Evolutionary conservation across 2,113 vertebrate genomes (phyloP).

Genomic region (Cynopterus brachyotis): DNA sequence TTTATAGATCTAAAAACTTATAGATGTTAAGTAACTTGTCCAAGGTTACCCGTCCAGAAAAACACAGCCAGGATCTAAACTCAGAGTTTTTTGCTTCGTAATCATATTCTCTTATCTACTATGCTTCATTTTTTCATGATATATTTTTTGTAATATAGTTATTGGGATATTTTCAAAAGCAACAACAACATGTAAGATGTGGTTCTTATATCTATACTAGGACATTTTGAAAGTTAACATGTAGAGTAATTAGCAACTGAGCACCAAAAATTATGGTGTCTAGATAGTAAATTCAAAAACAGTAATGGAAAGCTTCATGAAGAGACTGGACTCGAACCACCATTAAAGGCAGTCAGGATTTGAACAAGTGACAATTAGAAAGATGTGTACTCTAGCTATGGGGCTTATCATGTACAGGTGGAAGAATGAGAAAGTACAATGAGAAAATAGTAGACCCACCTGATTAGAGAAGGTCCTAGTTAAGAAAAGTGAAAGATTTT

Average conservation of each 20-base stretch:
- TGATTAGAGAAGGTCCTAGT: neutral
- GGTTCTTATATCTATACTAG: neutral
- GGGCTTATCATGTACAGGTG: neutral
- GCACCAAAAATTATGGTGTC: neutral
- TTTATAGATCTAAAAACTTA: neutral
- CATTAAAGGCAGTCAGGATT: neutral
- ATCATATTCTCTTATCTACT: neutral
- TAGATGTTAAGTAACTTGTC: neutral
- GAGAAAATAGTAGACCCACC: neutral
- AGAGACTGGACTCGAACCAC: neutral
- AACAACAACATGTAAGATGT: neutral
- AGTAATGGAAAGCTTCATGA: neutral
- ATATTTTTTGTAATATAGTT: neutral
- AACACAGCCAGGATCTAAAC: neutral
- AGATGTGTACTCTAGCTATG: neutral
- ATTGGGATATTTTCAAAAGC: slow-evolving; percentile 16
- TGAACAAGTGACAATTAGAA: neutral
- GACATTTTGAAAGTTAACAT: neutral
- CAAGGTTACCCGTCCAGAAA: neutral
- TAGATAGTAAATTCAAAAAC: neutral
- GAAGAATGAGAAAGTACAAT: neutral
- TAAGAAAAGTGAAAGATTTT: neutral
- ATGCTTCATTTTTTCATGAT: neutral
- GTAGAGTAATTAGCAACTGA: neutral
- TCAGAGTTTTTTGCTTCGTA: neutral